These are phyloP conservation scores for Spilarctia lutea DNA, from an alignment of 2,888 invertebrate species.

Conservation along the genomic window DNA sequence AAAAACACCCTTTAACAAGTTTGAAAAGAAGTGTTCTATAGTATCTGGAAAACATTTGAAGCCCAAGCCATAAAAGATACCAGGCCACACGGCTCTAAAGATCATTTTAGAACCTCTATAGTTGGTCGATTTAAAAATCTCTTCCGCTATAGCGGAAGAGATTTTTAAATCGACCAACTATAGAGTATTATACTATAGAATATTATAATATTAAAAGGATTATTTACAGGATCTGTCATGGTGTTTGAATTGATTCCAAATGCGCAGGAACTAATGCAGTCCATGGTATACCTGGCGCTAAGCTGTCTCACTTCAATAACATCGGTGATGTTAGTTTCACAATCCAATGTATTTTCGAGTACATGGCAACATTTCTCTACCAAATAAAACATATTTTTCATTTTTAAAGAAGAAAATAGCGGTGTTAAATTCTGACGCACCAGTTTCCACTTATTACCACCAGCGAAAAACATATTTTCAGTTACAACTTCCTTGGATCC, in stretches of 20 bases:
- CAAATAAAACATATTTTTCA: slow-evolving; percentile 70
- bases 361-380: slow-evolving; percentile 55
- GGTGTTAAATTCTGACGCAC: slow-evolving; percentile 67
- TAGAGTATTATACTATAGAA: too few relatives aligned
- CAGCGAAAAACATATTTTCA: slow-evolving; percentile 59
- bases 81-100: slow-evolving; percentile 61
- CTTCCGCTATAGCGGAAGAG: slow-evolving; percentile 51
- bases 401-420: slow-evolving; percentile 67
- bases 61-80: slow-evolving; percentile 61
- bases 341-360: slow-evolving; percentile 57
- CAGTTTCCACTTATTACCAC: slow-evolving; percentile 69
- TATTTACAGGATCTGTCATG: slow-evolving; percentile 33
- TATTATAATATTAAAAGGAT: slow-evolving; percentile 56
- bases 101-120: slow-evolving; percentile 50
- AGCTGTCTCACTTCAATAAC: slow-evolving; percentile 50
- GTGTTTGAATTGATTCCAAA: slow-evolving; percentile 51
- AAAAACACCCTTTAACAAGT: slow-evolving; percentile 57
- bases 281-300: slow-evolving; percentile 63
- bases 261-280: slow-evolving; percentile 58
- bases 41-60: slow-evolving; percentile 52
- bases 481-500: slow-evolving; percentile 55
- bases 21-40: slow-evolving; percentile 56
- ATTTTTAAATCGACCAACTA: slow-evolving; percentile 54
- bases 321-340: slow-evolving; percentile 29
- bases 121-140: slow-evolving; percentile 54